Conservation (phyloP, 2,888 invertebrate genomes). For the Silvanus unidentatus region DNA sequence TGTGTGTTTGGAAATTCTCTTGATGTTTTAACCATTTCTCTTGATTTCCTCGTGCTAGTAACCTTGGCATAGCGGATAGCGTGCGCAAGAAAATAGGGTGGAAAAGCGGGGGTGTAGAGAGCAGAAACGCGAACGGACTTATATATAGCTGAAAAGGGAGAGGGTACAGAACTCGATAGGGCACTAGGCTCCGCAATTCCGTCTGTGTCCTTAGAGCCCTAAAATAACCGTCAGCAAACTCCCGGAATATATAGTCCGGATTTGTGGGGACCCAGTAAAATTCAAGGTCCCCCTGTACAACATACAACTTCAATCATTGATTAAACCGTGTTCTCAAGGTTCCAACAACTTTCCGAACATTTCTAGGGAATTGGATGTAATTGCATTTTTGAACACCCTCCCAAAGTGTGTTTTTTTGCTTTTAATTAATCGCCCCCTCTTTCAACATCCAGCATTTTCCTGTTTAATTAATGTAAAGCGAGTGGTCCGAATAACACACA, state of each 20-base stretch:
- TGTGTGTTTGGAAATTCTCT: too few species aligned
- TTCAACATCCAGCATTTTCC: too few species aligned
- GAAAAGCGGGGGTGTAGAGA: constrained; percentile 5
- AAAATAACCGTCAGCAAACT: constrained; percentile 18
- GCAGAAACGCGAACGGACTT: constrained; percentile 4
- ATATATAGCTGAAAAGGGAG: too few species aligned
- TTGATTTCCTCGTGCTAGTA: constrained; percentile 20
- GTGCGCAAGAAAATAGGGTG: constrained; percentile 1
- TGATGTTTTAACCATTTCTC: too few species aligned
- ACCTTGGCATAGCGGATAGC: constrained; percentile 23
- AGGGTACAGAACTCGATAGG: not conserved
- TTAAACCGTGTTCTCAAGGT: not conserved
- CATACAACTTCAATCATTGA: constrained; percentile 18
- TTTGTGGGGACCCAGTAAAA: constrained; percentile 12
- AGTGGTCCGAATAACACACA: too few species aligned
- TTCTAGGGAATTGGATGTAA: too few species aligned
- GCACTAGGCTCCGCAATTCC: constrained; percentile 2
- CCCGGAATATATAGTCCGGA: constrained; percentile 7
- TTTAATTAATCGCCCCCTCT: too few species aligned
- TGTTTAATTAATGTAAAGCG: too few species aligned
- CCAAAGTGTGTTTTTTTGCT: too few species aligned
- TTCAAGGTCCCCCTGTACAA: constrained; percentile 20
- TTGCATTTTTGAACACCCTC: too few species aligned
- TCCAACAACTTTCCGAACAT: not conserved
- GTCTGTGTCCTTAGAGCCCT: constrained; percentile 5